These are phyloP conservation scores for Dasypolia templi DNA, from an alignment of 2,888 invertebrate genomes.

Conservation along the genomic window DNA sequence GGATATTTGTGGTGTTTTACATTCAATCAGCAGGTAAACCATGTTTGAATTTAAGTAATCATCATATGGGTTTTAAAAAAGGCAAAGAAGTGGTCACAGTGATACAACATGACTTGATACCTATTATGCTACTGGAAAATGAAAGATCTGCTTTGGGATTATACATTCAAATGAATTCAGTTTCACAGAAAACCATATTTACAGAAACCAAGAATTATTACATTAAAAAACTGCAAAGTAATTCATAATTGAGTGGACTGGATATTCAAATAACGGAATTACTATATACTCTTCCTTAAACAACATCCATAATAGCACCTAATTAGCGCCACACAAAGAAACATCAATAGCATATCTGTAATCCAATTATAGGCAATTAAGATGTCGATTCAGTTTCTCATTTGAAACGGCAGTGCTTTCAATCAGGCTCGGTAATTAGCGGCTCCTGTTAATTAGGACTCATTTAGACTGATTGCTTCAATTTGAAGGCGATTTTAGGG, in stretches of 20 bases:
- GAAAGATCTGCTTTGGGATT: background rate
- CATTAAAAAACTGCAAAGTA: background rate
- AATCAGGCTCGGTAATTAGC: conserved; percentile 74
- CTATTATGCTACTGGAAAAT: background rate
- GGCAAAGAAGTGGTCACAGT: background rate
- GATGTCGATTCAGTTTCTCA: conserved; percentile 60
- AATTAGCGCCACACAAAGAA: conserved; percentile 41
- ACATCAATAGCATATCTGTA: conserved; percentile 48
- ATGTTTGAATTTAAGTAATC: background rate
- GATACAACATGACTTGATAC: background rate
- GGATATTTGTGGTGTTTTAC: conserved; percentile 12
- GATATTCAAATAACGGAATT: conserved; percentile 1
- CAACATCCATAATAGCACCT: conserved; percentile 6
- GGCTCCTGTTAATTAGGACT: conserved; percentile 64
- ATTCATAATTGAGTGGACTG: background rate
- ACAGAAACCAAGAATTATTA: background rate
- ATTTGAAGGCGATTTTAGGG: conserved; percentile 64
- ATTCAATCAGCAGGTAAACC: background rate
- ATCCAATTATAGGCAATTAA: conserved; percentile 66
- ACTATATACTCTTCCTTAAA: conserved; percentile 1
- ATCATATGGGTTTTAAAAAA: background rate
- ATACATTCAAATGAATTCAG: background rate
- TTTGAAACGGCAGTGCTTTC: conserved; percentile 69
- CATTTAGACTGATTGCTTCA: conserved; percentile 68
- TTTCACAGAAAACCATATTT: background rate